phyloP scores from a whole-genome alignment of 2,888 invertebrate genomes.

The Thyatira batis region DNA sequence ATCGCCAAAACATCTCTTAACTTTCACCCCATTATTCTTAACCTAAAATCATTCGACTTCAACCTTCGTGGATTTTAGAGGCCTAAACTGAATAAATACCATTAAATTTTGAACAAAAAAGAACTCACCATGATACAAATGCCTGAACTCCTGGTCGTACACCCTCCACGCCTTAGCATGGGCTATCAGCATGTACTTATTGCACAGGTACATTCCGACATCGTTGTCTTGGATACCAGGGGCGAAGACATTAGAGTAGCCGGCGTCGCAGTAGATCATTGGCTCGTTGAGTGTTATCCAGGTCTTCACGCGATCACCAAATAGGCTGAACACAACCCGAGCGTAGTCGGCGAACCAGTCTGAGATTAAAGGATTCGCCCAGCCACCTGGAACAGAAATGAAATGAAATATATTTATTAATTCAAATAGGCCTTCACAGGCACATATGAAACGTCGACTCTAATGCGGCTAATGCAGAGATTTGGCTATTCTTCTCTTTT shows the following conservation, averaged over 20 bases:
- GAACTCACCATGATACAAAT: conserved; percentile 57
- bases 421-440: neutral
- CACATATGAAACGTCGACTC: too few species aligned
- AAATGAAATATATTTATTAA: neutral
- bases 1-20: too few species aligned
- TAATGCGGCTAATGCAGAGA: too few species aligned
- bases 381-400: conserved; percentile 77
- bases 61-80: too few species aligned
- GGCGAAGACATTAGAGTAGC: conserved; percentile 9
- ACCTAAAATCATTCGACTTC: too few species aligned
- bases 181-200: conserved; percentile 84
- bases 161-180: conserved; percentile 83
- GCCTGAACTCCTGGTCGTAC: conserved; percentile 76
- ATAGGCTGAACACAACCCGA: conserved; percentile 73
- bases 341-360: conserved; percentile 83
- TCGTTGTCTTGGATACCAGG: conserved; percentile 19
- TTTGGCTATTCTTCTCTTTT: neutral
- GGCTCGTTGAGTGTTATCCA: conserved; percentile 90
- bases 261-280: conserved; percentile 24
- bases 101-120: neutral
- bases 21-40: too few species aligned
- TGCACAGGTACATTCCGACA: conserved; percentile 21
- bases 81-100: neutral
- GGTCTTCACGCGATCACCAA: conserved; percentile 81
- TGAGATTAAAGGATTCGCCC: conserved; percentile 82